Base-by-base conservation (phyloP, 1,140 invertebrate species). In the Apis mellifera region DNA sequence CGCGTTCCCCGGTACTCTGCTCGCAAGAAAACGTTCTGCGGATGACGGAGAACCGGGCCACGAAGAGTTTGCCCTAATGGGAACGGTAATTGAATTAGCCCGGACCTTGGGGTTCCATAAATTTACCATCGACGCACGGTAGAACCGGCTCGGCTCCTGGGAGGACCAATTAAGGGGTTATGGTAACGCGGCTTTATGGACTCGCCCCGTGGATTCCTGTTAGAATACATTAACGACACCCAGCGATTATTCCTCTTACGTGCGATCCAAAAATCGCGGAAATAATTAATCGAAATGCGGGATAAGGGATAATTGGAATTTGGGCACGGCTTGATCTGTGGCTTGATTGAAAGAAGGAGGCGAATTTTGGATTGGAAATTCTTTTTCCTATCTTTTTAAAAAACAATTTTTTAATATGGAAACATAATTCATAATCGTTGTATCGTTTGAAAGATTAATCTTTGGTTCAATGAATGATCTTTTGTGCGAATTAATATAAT, bases 151-250 rank as follows among this genome's bases (percentile, higher is more conserved):
- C 71, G 66, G 77, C 83, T 83, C 82, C 23, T 73, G 88, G 85
- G 84, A 88, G 66, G 82, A 82, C 84, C 81, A 88, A 87, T 89
- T 86, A 88, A 88, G 83, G 78, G 78, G 84, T 86, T 82, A 86
- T 84, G 81, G 84, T 87, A 84, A 73, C 82, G 50, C 68, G 85
- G 85, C 82, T 90, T 90, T 90, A 90, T 85, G 84, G 82, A 89
- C 78, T 79, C 77, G 77, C 65, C 32, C 32, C 55, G 66, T 81
- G 78, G 72, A 84, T 85, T 84, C 81, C 57, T 81, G 71, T 64
- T 74, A 57, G 83, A 88, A 89, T 87, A 82, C 85, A 89, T 88
- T 89, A 88, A 87, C 88, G 82, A 85, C 78, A 84, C 81, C 78
- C 32, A 42, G 73, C 71, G 72, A 84, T 75, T 82, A 75, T 85